These are phyloP conservation scores for Astyanax mexicanus DNA, from an alignment of 2,797 vertebrate species.

Conservation along the genomic window DNA sequence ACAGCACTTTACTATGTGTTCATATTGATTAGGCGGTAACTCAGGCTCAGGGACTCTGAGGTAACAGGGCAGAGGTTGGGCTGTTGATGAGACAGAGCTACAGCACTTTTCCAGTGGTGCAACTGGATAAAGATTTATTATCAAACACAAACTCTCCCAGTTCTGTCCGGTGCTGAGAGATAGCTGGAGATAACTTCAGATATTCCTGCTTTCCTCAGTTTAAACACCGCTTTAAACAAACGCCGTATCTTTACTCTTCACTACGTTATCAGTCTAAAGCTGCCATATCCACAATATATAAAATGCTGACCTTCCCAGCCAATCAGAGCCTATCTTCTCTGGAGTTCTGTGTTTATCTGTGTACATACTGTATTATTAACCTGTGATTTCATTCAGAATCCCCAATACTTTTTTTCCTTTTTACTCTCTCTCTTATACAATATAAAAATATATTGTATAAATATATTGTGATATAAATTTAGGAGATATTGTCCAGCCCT, in stretches of 20 bases:
- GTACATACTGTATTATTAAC: conserved; percentile 39
- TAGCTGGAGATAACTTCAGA: conserved; percentile 31
- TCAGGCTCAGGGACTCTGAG: not conserved
- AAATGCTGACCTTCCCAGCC: conserved; percentile 20
- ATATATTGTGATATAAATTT: too few relatives aligned
- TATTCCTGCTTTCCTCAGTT: conserved; percentile 1
- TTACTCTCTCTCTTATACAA: too few relatives aligned
- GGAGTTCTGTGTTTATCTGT: not conserved
- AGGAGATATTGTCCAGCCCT: too few relatives aligned
- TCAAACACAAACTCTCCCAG: not conserved
- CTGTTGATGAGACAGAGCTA: conserved; percentile 5
- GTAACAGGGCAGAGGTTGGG: not conserved
- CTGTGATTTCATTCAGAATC: not conserved
- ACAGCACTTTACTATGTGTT: too few relatives aligned
- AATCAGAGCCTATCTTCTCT: conserved; percentile 14
- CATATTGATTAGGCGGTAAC: not conserved
- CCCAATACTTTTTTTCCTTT: too few relatives aligned
- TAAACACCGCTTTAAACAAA: not conserved
- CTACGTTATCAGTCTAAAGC: not conserved
- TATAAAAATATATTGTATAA: too few relatives aligned
- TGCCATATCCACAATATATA: conserved; percentile 22
- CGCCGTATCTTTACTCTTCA: not conserved
- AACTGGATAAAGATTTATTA: not conserved
- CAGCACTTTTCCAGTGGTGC: conserved; percentile 24
- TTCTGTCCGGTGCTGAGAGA: conserved; percentile 21